A percentile compares a stretch with the other conserved stretches of the same genome.
phyloP scores from a whole-genome alignment of 2,113 vertebrate genomes.

The Dasypus novemcinctus region DNA sequence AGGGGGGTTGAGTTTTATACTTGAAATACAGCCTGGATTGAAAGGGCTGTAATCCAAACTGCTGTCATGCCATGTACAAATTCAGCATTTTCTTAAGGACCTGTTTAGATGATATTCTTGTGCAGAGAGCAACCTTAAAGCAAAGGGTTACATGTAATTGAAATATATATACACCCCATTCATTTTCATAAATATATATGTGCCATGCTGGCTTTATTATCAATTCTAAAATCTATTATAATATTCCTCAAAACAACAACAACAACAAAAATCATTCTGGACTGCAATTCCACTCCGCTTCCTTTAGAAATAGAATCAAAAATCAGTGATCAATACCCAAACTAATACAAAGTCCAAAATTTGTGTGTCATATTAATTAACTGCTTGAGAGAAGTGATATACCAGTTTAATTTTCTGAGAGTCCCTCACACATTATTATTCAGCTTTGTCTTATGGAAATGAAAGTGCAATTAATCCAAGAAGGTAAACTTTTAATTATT shows the following conservation, averaged over 20 bases:
- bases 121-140: neutral
- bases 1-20: neutral
- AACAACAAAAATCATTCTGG: neutral
- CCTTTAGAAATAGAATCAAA: neutral
- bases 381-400: neutral
- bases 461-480: neutral
- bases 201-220: neutral
- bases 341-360: neutral
- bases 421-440: slow-evolving; percentile 24
- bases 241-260: neutral
- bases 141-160: neutral
- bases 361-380: neutral
- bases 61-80: neutral
- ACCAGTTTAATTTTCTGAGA: slow-evolving; percentile 36
- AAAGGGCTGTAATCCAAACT: neutral
- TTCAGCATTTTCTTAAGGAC: neutral
- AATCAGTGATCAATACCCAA: neutral
- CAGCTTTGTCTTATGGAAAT: slow-evolving; percentile 8
- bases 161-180: neutral
- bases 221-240: neutral
- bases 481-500: slow-evolving; percentile 27
- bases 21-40: neutral
- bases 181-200: neutral
- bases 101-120: neutral
- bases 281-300: neutral